A percentile compares a stretch with the other conserved stretches of the same genome.
Conservation (phyloP, 2,888 invertebrate genomes). For the Augiades crinisus region DNA sequence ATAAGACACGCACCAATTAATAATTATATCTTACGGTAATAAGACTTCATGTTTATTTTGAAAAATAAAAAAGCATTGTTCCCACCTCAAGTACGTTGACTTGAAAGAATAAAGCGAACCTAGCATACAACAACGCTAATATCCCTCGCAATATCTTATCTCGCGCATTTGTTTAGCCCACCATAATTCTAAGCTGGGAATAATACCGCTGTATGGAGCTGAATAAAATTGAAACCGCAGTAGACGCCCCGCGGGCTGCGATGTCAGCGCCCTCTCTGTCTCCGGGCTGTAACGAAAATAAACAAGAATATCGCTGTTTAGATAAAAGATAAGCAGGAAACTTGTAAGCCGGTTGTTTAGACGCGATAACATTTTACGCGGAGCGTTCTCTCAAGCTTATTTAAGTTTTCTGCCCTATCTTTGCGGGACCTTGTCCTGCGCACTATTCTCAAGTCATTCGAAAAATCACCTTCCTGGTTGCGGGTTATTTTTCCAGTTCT, state of each 20-base stretch:
- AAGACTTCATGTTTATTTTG: no score
- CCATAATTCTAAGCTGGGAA: constrained; percentile 22
- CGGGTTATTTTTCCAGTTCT: neutral
- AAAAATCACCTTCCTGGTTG: constrained; percentile 4
- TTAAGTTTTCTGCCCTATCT: constrained; percentile 53
- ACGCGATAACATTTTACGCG: constrained; percentile 52
- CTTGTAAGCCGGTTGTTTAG: constrained; percentile 49
- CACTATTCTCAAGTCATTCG: constrained; percentile 8
- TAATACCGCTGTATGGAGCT: constrained; percentile 14
- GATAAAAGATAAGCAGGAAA: constrained; percentile 50
- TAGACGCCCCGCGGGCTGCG: constrained; percentile 19
- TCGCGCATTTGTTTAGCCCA: constrained; percentile 22
- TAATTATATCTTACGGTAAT: no score
- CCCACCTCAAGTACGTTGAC: constrained; percentile 1
- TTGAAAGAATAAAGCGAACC: constrained; percentile 11
- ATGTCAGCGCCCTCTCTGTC: constrained; percentile 29
- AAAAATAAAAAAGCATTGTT: no score
- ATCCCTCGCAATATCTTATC: constrained; percentile 17
- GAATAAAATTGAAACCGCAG: constrained; percentile 15
- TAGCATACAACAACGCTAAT: constrained; percentile 20
- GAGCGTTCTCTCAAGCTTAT: constrained; percentile 44
- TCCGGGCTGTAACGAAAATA: constrained; percentile 34
- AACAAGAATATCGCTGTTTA: constrained; percentile 47
- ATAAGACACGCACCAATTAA: no score
- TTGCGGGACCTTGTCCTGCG: neutral